A percentile compares a stretch with the other conserved stretches of the same genome.
Evolutionary conservation across 2,113 vertebrate species (phyloP).

Genomic region (Poecilia latipinna): DNA sequence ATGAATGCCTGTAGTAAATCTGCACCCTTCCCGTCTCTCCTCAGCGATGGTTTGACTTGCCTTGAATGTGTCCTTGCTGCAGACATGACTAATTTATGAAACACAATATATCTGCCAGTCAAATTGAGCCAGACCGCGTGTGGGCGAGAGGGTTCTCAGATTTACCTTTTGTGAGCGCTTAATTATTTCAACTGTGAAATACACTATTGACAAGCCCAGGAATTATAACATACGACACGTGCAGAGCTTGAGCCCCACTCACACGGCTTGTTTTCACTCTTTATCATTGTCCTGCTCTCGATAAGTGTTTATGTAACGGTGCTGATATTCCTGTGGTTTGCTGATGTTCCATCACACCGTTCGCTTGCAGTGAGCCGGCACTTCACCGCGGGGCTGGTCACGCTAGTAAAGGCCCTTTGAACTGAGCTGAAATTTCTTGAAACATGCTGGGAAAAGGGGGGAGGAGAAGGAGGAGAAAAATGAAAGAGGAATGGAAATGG

Average conservation of each 20-base stretch:
- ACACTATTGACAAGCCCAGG: slow-evolving; percentile 41
- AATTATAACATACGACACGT: slow-evolving; percentile 42
- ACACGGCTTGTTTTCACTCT: slow-evolving; percentile 9
- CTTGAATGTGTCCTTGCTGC: slow-evolving; percentile 33
- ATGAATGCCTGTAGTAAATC: slow-evolving; percentile 42
- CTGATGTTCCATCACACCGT: slow-evolving; percentile 63
- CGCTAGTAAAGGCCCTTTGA: slow-evolving; percentile 76
- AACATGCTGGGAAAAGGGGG: slow-evolving; percentile 53
- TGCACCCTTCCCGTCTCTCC: slow-evolving; percentile 1
- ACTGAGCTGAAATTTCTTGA: slow-evolving; percentile 66
- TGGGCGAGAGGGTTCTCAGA: slow-evolving; percentile 45
- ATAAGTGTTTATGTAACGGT: slow-evolving; percentile 52
- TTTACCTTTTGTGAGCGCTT: slow-evolving; percentile 54
- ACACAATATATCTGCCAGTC: slow-evolving; percentile 53
- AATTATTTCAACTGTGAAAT: slow-evolving; percentile 57
- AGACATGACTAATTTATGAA: slow-evolving; percentile 56
- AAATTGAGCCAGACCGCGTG: slow-evolving; percentile 45
- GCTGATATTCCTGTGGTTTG: slow-evolving; percentile 56
- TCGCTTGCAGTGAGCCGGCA: slow-evolving; percentile 53
- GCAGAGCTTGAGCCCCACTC: slow-evolving; percentile 10
- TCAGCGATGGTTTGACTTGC: slow-evolving; percentile 44
- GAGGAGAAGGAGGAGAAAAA: slow-evolving; percentile 42
- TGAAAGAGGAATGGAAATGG: slow-evolving; percentile 52
- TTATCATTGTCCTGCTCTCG: slow-evolving; percentile 48
- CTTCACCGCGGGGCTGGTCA: slow-evolving; percentile 67